Evolutionary conservation across 1,140 invertebrate species (phyloP).

Genomic region (Lepidurus couesii): DNA sequence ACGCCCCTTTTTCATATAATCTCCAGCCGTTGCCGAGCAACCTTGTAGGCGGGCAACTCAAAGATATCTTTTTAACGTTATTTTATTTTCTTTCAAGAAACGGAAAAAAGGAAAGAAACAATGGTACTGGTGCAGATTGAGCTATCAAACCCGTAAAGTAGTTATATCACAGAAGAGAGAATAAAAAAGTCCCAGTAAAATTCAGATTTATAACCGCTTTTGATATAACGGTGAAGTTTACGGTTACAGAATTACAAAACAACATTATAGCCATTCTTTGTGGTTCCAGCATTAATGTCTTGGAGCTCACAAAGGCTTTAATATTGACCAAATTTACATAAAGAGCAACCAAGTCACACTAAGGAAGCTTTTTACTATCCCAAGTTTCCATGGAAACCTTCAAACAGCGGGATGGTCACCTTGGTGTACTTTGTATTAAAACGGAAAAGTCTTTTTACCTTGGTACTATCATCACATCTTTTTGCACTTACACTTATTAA

Average conservation of each 20-base stretch:
- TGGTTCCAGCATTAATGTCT: no score
- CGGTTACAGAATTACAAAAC: no score
- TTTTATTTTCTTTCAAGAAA: no score
- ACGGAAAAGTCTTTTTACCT: background rate
- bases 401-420: background rate
- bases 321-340: background rate
- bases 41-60: background rate
- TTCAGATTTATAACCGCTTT: no score
- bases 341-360: background rate
- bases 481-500: conserved; percentile 22
- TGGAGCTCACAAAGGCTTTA: background rate
- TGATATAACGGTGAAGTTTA: no score
- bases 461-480: background rate
- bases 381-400: background rate
- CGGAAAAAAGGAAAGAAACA: no score
- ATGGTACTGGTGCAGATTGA: no score
- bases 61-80: no score
- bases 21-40: background rate
- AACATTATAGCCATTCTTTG: no score
- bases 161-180: no score
- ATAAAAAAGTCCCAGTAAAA: no score
- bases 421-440: background rate
- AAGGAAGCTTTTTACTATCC: background rate
- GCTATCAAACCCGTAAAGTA: no score
- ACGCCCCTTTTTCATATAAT: background rate